Evolutionary conservation across 2,888 invertebrate genomes (phyloP), one percentile per base, ranked within the genome.

Genomic region (Andrena bucephala): DNA sequence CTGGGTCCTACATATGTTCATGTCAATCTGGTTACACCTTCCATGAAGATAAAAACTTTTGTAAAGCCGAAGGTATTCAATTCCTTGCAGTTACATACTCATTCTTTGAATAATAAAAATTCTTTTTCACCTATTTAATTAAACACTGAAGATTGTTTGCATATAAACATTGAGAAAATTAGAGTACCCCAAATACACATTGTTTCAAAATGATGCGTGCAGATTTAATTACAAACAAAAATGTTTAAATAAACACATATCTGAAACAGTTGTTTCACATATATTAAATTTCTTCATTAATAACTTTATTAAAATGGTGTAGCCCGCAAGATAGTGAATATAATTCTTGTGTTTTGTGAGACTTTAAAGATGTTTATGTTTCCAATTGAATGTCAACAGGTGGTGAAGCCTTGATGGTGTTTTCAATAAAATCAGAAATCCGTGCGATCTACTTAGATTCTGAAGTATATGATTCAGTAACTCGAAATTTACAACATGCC

Each of bases 341-440:
- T 42, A 42, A 42, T 42, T 13, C 16, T 13, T 42, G 42, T 42
- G 16, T 42, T 42, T 42, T 16, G 16, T 16, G 42, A 13, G 13
- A 13, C 4, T 42, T 42, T 13, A 42, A 13, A 42, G 13, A 42
- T 42, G 42, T 42, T 42, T 42, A 42, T 42, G 13, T 3, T 42
- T 1, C 4, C 42, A 42, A 10, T 48, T 13, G 27, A n/a, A 13
- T 62, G 13, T 74, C 57, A 62, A 20, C 87, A 96, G 96, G 94
- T 31, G 96, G 96, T 0, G 97, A 97, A 90, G 96, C 96, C 0
- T 91, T 96, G 75, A 92, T 98, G 84, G 94, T 97, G 72, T 97
- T 96, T 92, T 96, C 96, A 52, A 96, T 96, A 0, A 95, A 95
- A 73, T 95, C 95, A 50, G 95, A 96, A 78, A 96, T 97, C 48